Conservation (phyloP, 2,797 vertebrate species). For the Todus mexicanus region DNA sequence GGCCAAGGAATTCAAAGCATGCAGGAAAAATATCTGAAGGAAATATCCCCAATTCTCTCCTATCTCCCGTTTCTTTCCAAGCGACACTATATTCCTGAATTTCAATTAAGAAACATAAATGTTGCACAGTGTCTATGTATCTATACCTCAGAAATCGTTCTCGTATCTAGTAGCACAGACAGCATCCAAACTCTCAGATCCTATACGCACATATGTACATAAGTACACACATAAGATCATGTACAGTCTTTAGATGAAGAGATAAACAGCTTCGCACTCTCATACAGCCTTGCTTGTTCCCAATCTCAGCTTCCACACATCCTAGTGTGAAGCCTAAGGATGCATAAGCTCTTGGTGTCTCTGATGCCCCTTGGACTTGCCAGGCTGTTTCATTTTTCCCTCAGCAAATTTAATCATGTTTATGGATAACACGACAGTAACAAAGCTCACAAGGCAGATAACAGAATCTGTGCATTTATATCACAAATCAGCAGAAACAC, state of each 20-base stretch:
- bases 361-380: neutral
- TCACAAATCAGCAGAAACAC: neutral
- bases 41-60: neutral
- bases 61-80: neutral
- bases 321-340: neutral
- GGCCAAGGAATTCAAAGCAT: neutral
- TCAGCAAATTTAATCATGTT: neutral
- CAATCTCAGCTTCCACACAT: neutral
- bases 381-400: neutral
- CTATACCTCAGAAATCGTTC: no score
- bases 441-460: neutral
- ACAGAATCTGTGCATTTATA: neutral
- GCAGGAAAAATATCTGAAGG: neutral
- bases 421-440: neutral
- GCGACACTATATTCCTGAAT: neutral
- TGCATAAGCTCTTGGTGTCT: neutral
- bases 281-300: neutral
- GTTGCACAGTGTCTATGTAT: neutral
- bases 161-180: rapidly evolving
- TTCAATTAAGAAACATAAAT: neutral
- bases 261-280: neutral
- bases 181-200: neutral
- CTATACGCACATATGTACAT: rapidly evolving
- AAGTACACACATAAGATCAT: neutral
- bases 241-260: neutral